Percentiles rank a stretch among this genome's conserved stretches.
Conservation (phyloP, 2,797 vertebrate genomes). For the Xyrichtys novacula region DNA sequence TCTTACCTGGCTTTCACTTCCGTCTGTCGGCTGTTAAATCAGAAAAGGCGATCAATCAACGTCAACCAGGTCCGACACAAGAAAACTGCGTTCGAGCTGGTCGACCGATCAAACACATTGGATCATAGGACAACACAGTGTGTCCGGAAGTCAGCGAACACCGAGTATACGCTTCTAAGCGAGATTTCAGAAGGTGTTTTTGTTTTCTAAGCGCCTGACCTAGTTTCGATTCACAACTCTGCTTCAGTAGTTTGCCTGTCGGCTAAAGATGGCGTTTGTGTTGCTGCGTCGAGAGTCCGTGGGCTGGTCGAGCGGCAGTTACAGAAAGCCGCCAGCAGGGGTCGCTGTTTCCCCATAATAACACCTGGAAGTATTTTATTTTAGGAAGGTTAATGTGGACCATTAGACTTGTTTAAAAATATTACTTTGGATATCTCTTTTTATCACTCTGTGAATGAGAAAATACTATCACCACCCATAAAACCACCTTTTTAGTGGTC, state of each 20-base stretch:
- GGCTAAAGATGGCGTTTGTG: constrained; percentile 76
- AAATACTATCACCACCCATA: too few species aligned
- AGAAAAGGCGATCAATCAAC: constrained; percentile 40
- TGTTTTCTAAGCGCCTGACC: constrained; percentile 55
- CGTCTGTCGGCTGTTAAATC: constrained; percentile 43
- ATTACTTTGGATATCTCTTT: too few species aligned
- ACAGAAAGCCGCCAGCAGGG: constrained; percentile 12
- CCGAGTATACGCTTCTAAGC: constrained; percentile 4
- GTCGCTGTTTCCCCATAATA: constrained; percentile 15
- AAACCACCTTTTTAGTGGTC: too few species aligned
- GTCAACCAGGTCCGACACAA: constrained; percentile 77
- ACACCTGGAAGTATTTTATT: too few species aligned
- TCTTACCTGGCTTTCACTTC: constrained; percentile 64
- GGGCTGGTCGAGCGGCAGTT: constrained; percentile 25
- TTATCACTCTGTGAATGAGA: too few species aligned
- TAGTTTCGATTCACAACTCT: constrained; percentile 57
- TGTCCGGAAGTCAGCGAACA: constrained; percentile 20
- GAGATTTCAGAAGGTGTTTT: constrained; percentile 20
- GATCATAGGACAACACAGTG: constrained; percentile 56
- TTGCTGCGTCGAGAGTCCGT: constrained; percentile 34
- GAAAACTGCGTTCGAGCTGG: constrained; percentile 67
- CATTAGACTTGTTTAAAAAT: too few species aligned
- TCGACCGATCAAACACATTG: constrained; percentile 73
- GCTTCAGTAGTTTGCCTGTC: constrained; percentile 43
- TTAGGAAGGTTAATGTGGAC: too few species aligned